Conservation (phyloP, 2,888 invertebrate species). For the Salticus scenicus region DNA sequence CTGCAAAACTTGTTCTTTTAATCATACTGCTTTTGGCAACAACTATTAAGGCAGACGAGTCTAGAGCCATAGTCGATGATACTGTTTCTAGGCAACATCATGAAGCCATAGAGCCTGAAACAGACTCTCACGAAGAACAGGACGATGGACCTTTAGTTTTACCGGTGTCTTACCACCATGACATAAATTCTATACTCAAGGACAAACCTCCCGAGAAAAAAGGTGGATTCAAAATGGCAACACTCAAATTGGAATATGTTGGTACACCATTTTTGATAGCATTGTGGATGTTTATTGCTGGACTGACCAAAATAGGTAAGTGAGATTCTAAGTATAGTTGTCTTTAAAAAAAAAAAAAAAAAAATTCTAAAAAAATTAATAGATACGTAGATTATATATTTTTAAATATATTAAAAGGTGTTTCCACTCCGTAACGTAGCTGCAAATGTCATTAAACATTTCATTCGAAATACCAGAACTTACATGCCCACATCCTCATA, state of each 20-base stretch:
- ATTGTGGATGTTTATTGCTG: constrained; percentile 77
- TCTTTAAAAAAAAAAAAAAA: not conserved
- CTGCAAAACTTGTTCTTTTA: too few species aligned
- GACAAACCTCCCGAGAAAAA: constrained; percentile 39
- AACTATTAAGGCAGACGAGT: constrained; percentile 25
- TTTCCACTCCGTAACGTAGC: too few species aligned
- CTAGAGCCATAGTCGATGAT: constrained; percentile 58
- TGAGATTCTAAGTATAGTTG: too few species aligned
- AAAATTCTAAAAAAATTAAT: too few species aligned
- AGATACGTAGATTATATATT: too few species aligned
- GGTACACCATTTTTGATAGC: constrained; percentile 76
- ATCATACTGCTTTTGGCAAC: not conserved
- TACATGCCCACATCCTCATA: too few species aligned
- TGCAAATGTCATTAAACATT: too few species aligned
- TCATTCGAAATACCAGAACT: too few species aligned
- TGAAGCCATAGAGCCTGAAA: constrained; percentile 61
- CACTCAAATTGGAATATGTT: constrained; percentile 70
- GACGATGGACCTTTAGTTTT: constrained; percentile 56
- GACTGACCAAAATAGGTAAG: constrained; percentile 78
- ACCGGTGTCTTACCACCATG: constrained; percentile 60
- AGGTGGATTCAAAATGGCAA: constrained; percentile 48
- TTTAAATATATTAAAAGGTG: too few species aligned
- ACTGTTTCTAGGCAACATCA: constrained; percentile 58
- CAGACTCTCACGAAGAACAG: constrained; percentile 48
- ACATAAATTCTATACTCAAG: constrained; percentile 36